Evolutionary conservation across 2,113 vertebrate species (phyloP).

Genomic region (Myodes glareolus): DNA sequence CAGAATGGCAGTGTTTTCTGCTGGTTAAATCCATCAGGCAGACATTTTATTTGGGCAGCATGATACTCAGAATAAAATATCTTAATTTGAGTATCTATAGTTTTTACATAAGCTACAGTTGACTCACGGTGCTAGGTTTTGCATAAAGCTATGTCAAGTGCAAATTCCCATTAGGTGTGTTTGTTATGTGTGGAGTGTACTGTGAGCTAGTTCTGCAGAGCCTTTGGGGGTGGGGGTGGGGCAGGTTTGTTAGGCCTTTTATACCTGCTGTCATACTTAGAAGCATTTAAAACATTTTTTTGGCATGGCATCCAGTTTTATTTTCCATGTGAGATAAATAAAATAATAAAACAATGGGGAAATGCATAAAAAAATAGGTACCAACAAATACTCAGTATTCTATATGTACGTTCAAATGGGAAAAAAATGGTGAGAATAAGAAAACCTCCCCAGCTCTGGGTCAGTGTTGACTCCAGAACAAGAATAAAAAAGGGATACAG

Average conservation of each 20-base stretch:
- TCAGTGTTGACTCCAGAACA: neutral
- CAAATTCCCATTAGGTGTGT: neutral
- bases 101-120: neutral
- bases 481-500: neutral
- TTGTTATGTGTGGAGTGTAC: neutral
- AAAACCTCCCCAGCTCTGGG: neutral
- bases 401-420: neutral
- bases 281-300: slow-evolving; percentile 6
- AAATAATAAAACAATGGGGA: slow-evolving; percentile 26
- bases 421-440: neutral
- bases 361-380: slow-evolving; percentile 38
- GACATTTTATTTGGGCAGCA: slow-evolving; percentile 29
- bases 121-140: neutral
- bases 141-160: neutral
- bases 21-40: neutral
- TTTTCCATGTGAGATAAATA: slow-evolving; percentile 8
- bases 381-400: neutral
- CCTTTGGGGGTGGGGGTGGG: neutral
- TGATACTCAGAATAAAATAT: slow-evolving; percentile 44
- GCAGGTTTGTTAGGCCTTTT: neutral
- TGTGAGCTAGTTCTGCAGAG: neutral
- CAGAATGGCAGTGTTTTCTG: neutral
- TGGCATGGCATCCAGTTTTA: neutral
- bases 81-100: slow-evolving; percentile 45
- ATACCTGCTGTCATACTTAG: slow-evolving; percentile 28